Conservation (phyloP, 2,888 invertebrate genomes). For the Cryptocheilus praepositus region DNA sequence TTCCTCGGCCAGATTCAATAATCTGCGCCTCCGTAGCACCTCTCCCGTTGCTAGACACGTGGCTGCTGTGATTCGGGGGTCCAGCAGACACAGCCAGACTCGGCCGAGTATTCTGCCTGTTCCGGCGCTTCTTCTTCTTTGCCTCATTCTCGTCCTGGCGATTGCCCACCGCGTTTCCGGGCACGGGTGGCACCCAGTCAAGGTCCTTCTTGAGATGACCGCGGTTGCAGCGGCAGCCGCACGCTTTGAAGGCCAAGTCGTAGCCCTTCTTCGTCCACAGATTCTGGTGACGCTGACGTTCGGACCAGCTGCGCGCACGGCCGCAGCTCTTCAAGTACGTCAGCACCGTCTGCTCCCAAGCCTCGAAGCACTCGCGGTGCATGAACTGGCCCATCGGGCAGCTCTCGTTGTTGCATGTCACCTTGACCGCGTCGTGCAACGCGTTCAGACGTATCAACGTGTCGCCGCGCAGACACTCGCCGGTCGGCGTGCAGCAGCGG, state of each 20-base stretch:
- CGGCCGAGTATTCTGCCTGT: slow-evolving; percentile 81
- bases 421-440: slow-evolving; percentile 88
- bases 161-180: slow-evolving; percentile 75
- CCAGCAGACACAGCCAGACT: slow-evolving; percentile 78
- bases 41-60: slow-evolving; percentile 49
- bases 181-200: slow-evolving; percentile 89
- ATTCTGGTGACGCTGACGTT: slow-evolving; percentile 94
- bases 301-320: slow-evolving; percentile 95
- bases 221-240: slow-evolving; percentile 93
- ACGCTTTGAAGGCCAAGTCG: slow-evolving; percentile 96
- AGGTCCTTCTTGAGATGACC: slow-evolving; percentile 96
- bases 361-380: slow-evolving; percentile 97
- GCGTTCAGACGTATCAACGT: slow-evolving; percentile 81
- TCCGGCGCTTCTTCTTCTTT: slow-evolving; percentile 82
- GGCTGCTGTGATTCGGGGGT: slow-evolving; percentile 72
- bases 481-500: slow-evolving; percentile 88
- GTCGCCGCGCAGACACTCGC: slow-evolving; percentile 85
- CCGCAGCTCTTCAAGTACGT: slow-evolving; percentile 93
- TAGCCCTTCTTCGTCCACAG: slow-evolving; percentile 99
- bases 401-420: slow-evolving; percentile 95
- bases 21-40: slow-evolving; percentile 63
- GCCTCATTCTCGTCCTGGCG: slow-evolving; percentile 77
- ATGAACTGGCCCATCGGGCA: slow-evolving; percentile 93
- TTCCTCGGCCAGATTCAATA: slow-evolving; percentile 76
- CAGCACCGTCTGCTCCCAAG: slow-evolving; percentile 93